Evolutionary conservation across 92 coral and sea anemone species (phyloP), one percentile per base, ranked within the genome.

Genomic region (Parazoanthus swiftii): DNA sequence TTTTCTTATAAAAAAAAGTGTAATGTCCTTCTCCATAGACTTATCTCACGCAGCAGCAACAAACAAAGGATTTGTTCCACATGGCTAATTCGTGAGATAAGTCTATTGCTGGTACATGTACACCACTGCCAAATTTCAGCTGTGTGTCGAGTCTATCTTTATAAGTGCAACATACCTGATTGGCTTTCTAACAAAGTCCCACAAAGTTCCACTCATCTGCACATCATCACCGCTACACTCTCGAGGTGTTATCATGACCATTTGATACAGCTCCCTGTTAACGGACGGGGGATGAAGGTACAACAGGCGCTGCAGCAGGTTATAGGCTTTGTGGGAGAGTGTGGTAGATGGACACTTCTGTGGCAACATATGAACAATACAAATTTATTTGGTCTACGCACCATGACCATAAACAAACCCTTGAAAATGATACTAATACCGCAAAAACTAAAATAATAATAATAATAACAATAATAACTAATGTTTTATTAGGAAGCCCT

Each of bases 231-330:
- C 13, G 74, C 37, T 74, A 35, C 20, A 37, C 26, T 44, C 20
- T 21, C 6, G 78, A 48, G 79, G 78, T 0, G 79, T 11, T 46
- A 51, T 71, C 66, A 84, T 43, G 29, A 79, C 79, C 36, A 58
- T 44, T 44, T 74, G 67, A 72, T 84, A 84, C 26, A 84, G 33
- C 39, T 84, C 68, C 36, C 87, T 71, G 29, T 48, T 71, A n/a
- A 26, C 39, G 3, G 79, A 71, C 3, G 87, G 79, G 29, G 87
- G 79, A 35, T 84, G 87, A 84, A 84, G 87, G 26, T n/a, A 71
- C 79, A 84, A 8, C 46, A 84, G 42, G 43, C 44, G 79, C 67
- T 84, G 87, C 23, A 84, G 66, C 46, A 84, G 77, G 15, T 37
- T 54, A 51, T 71, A 84, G 42, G 87, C 87, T 71, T 71, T 72